Evolutionary conservation across 2,888 invertebrate species (phyloP).

Genomic region (Cephus spinipes): DNA sequence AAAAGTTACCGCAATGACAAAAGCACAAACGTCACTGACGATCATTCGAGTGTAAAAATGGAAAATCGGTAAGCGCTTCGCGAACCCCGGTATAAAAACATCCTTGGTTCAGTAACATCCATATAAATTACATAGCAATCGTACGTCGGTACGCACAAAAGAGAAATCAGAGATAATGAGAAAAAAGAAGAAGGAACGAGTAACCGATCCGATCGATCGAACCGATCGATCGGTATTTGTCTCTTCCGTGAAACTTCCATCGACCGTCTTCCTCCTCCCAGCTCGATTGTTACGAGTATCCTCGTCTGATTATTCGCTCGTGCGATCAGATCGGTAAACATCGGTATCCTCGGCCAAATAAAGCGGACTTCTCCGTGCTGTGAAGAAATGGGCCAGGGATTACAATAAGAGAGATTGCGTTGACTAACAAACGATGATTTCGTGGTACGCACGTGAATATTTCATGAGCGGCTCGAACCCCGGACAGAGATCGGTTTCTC

Average conservation of each 20-base stretch:
- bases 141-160: neutral
- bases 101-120: neutral
- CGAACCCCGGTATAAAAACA: neutral
- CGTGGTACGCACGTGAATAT: conserved; percentile 52
- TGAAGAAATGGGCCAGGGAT: conserved; percentile 40
- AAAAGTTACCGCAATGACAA: neutral
- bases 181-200: neutral
- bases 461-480: conserved; percentile 46
- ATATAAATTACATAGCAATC: neutral
- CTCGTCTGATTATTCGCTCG: neutral
- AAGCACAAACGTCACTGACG: neutral
- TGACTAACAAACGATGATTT: conserved; percentile 34
- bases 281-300: neutral
- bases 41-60: neutral
- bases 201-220: neutral
- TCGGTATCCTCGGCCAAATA: conserved; percentile 19
- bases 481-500: neutral
- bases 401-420: conserved; percentile 32
- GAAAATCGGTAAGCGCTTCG: neutral
- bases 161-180: neutral
- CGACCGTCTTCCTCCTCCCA: neutral
- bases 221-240: neutral
- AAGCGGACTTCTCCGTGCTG: conserved; percentile 21
- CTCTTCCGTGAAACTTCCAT: neutral
- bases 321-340: neutral